Percentiles rank a stretch among this genome's conserved stretches.
Evolutionary conservation across 2,113 vertebrate species (phyloP).

Genomic region (Myotis brandtii): DNA sequence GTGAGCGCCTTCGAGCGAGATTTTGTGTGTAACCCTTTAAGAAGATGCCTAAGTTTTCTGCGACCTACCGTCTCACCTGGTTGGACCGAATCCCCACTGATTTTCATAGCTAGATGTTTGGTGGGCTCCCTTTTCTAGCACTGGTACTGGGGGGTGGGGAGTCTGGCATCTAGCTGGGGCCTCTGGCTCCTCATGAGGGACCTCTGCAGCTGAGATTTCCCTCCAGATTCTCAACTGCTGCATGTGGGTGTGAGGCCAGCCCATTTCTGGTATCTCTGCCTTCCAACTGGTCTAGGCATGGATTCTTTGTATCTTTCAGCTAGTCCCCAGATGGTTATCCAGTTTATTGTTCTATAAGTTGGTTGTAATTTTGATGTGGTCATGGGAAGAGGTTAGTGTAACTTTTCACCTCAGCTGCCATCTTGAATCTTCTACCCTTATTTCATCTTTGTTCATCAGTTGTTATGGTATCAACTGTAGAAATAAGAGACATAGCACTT

Average conservation of each 20-base stretch:
- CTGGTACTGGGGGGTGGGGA: background rate
- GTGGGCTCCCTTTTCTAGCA: background rate
- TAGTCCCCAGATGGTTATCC: background rate
- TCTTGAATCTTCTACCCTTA: background rate
- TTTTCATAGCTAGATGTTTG: background rate
- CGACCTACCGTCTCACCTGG: background rate
- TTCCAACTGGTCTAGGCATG: background rate
- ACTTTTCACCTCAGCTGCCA: background rate
- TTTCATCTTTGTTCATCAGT: background rate
- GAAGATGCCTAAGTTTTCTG: background rate
- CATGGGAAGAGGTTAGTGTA: background rate
- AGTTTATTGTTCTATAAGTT: background rate
- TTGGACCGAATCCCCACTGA: background rate
- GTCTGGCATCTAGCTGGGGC: background rate
- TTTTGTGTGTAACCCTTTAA: background rate
- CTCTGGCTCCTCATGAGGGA: background rate
- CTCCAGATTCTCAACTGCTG: too few relatives aligned
- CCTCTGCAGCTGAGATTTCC: too few relatives aligned
- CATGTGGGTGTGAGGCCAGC: background rate
- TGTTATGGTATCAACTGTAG: background rate
- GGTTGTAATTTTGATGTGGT: background rate
- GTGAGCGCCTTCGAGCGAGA: background rate
- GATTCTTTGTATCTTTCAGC: background rate
- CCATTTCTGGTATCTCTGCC: background rate
- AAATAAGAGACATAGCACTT: background rate